phyloP scores from a whole-genome alignment of 2,113 vertebrate species.

The Pteronura brasiliensis region DNA sequence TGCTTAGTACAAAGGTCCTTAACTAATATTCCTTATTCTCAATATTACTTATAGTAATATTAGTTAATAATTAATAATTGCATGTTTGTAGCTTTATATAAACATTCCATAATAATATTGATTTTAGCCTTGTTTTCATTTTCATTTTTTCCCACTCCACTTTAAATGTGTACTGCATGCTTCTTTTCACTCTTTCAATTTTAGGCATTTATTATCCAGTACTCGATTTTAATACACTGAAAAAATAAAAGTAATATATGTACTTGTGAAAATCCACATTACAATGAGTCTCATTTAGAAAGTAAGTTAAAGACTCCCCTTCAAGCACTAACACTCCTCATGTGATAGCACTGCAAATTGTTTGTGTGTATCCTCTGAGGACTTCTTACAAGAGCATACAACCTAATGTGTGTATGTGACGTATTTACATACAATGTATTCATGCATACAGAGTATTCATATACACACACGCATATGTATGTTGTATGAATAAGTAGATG shows the following conservation, averaged over 20 bases:
- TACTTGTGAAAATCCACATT: not conserved
- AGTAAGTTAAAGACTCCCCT: accelerated
- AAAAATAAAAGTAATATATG: not conserved
- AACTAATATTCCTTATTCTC: not conserved
- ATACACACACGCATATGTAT: not conserved
- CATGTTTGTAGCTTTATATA: not conserved
- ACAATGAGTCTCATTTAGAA: not conserved
- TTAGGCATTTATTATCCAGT: not conserved
- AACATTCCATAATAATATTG: not conserved
- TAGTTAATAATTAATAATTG: not conserved
- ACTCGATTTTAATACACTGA: not conserved
- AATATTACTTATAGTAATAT: not conserved
- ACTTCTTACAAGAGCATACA: not conserved
- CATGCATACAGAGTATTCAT: not conserved
- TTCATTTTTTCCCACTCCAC: not conserved
- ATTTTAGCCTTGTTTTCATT: not conserved
- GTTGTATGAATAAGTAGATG: not conserved
- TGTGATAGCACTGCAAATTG: not conserved
- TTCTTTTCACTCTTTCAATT: not conserved
- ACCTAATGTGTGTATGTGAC: not conserved
- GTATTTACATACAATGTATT: not conserved
- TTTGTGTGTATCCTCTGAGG: not conserved
- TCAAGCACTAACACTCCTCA: not conserved
- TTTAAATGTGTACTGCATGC: not conserved
- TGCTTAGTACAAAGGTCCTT: not conserved